Percentiles rank a stretch among this genome's conserved stretches.
These are phyloP conservation scores for Drosophila paulistorum DNA, from an alignment of 1,140 invertebrate species.

Conservation along the genomic window DNA sequence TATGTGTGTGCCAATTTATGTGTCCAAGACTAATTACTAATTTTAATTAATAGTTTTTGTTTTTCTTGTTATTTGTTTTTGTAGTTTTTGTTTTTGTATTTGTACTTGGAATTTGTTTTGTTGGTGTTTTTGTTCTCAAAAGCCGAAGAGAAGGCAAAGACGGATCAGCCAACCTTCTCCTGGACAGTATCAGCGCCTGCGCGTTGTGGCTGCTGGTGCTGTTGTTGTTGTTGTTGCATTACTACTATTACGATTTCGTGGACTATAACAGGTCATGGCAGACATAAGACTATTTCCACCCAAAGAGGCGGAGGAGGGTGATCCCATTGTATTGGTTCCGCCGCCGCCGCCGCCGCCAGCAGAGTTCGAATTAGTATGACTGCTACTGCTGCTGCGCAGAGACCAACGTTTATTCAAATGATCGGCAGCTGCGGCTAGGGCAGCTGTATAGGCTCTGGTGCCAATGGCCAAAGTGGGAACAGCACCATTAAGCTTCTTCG, in stretches of 20 bases:
- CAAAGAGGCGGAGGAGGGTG: not conserved
- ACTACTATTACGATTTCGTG: slow-evolving; percentile 2
- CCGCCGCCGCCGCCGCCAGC: not conserved
- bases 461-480: slow-evolving; percentile 65
- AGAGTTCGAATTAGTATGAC: not conserved
- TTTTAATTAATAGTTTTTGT: slow-evolving; percentile 4
- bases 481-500: slow-evolving; percentile 60
- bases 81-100: slow-evolving; percentile 43
- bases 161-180: not conserved
- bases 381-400: slow-evolving; percentile 48
- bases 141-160: slow-evolving; percentile 1
- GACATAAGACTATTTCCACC: slow-evolving; percentile 41
- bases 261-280: slow-evolving; percentile 57
- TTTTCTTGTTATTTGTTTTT: not conserved
- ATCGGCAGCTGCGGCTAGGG: slow-evolving; percentile 58
- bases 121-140: not conserved
- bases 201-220: slow-evolving; percentile 12
- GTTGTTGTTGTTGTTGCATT: not conserved
- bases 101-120: slow-evolving; percentile 53
- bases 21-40: slow-evolving; percentile 8
- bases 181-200: slow-evolving; percentile 26
- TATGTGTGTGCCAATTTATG: slow-evolving; percentile 8
- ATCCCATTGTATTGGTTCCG: not conserved
- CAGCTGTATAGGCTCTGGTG: slow-evolving; percentile 64
- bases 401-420: slow-evolving; percentile 70